Conservation (phyloP, 2,113 vertebrate species). For the Podocnemis expansa region DNA sequence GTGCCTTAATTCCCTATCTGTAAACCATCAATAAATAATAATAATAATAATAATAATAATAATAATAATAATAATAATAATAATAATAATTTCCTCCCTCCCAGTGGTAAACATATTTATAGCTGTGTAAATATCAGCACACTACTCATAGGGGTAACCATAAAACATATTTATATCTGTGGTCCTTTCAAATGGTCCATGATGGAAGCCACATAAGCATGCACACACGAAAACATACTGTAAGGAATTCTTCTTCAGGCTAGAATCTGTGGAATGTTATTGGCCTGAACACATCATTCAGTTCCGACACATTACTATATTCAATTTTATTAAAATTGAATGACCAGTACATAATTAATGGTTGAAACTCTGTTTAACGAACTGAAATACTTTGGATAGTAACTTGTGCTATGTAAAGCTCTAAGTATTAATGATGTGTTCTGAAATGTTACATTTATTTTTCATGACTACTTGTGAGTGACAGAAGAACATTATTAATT, state of each 20-base stretch:
- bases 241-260: background rate
- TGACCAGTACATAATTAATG: slow-evolving; percentile 68
- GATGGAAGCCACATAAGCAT: background rate
- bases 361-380: slow-evolving; percentile 72
- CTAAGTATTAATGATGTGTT: slow-evolving; percentile 77
- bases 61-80: too few species aligned
- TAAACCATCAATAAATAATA: too few species aligned
- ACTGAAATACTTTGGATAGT: slow-evolving; percentile 71
- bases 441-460: slow-evolving; percentile 67
- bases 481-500: slow-evolving; percentile 43
- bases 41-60: too few species aligned
- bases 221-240: background rate
- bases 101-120: background rate
- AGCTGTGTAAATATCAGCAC: background rate
- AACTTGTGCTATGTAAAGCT: slow-evolving; percentile 71
- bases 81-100: background rate
- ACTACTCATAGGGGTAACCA: background rate
- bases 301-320: slow-evolving; percentile 62
- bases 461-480: slow-evolving; percentile 19
- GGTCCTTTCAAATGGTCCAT: background rate
- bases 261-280: background rate
- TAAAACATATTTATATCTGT: background rate
- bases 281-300: slow-evolving; percentile 15
- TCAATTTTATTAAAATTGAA: slow-evolving; percentile 65
- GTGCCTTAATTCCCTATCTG: background rate